Evolutionary conservation across 2,797 vertebrate genomes (phyloP).

Genomic region (Syndactyla subalaris): DNA sequence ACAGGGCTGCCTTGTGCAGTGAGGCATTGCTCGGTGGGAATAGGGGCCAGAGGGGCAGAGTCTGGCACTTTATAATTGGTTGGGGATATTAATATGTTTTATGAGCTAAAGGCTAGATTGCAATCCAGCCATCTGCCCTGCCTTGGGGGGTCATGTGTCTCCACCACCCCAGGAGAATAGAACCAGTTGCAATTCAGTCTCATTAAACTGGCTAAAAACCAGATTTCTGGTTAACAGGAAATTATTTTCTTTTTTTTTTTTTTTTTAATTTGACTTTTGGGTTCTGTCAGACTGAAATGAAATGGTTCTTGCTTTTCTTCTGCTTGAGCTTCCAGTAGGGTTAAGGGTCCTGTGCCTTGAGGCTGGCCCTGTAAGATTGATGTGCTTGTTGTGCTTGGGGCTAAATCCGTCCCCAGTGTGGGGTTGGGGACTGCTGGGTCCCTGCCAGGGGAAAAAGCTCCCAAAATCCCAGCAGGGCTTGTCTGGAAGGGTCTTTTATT

Average conservation of each 20-base stretch:
- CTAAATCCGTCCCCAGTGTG: background rate
- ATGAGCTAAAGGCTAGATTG: background rate
- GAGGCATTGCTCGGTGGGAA: background rate
- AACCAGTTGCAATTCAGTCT: background rate
- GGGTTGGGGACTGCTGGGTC: background rate
- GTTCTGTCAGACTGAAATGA: background rate
- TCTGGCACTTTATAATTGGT: constrained; percentile 31
- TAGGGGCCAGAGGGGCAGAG: background rate
- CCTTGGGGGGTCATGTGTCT: background rate
- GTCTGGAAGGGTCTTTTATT: background rate
- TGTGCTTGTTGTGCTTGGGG: background rate
- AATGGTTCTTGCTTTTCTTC: background rate
- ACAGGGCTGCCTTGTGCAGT: background rate
- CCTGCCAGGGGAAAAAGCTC: background rate
- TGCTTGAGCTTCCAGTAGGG: background rate
- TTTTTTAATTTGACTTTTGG: background rate
- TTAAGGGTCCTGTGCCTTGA: background rate
- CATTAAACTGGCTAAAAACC: constrained; percentile 7
- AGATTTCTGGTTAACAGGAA: constrained; percentile 38
- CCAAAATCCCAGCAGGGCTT: background rate
- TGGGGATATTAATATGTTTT: constrained; percentile 36
- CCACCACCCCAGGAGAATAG: background rate
- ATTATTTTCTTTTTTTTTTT: background rate
- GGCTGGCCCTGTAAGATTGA: background rate
- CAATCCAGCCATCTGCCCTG: constrained; percentile 36